Percentiles rank a stretch among this genome's conserved stretches.
Conservation (phyloP, 1,140 invertebrate species). For the Pachypeltis micranthus region DNA sequence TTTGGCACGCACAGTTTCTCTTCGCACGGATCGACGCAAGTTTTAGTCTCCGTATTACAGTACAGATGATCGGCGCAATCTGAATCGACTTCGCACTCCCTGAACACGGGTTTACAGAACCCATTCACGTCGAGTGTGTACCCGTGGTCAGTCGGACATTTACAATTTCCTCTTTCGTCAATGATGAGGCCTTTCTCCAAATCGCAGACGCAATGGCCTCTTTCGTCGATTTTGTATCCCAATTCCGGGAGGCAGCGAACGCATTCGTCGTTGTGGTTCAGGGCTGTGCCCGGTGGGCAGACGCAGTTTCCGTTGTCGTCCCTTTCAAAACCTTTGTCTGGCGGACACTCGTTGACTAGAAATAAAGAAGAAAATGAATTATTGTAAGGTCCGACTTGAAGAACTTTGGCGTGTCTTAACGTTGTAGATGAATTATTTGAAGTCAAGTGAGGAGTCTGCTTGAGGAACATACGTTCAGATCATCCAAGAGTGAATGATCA, state of each 20-base stretch:
- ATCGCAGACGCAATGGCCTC: conserved; percentile 68
- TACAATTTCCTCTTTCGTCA: conserved; percentile 62
- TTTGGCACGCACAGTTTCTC: conserved; percentile 57
- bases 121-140: conserved; percentile 51
- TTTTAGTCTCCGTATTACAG: conserved; percentile 53
- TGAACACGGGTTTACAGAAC: conserved; percentile 43
- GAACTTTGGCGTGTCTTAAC: too few relatives aligned
- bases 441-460: too few relatives aligned
- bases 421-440: too few relatives aligned
- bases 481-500: too few relatives aligned
- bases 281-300: conserved; percentile 59
- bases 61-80: conserved; percentile 66
- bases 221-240: conserved; percentile 58
- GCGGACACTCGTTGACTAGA: conserved; percentile 47
- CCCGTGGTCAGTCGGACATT: conserved; percentile 57
- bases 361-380: too few relatives aligned
- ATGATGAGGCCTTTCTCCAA: conserved; percentile 59
- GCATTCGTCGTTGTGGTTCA: conserved; percentile 64
- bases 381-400: too few relatives aligned
- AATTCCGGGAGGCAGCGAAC: conserved; percentile 54
- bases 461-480: too few relatives aligned
- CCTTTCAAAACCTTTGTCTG: conserved; percentile 57
- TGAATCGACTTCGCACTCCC: conserved; percentile 55
- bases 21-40: conserved; percentile 64
- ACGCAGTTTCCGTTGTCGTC: conserved; percentile 58